phyloP scores from a whole-genome alignment of 2,113 vertebrate genomes.

The Microtus richardsoni region DNA sequence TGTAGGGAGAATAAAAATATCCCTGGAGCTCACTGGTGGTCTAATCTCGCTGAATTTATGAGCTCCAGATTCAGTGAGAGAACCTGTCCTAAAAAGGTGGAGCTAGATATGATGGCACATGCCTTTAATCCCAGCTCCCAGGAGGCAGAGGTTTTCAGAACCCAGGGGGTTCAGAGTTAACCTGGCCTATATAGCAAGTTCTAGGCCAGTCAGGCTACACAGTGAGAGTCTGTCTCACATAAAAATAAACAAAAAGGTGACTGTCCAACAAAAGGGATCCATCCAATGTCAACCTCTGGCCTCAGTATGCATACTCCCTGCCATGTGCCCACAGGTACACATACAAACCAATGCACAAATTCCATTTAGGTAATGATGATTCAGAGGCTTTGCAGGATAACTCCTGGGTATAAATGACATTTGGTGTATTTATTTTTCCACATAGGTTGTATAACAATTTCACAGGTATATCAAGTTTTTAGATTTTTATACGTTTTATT shows the following conservation, averaged over 20 bases:
- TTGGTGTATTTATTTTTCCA: background rate
- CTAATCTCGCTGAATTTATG: background rate
- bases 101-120: background rate
- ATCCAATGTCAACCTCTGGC: background rate
- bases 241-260: background rate
- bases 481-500: background rate
- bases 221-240: background rate
- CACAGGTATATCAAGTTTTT: background rate
- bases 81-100: background rate
- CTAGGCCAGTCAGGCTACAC: background rate
- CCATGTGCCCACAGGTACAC: background rate
- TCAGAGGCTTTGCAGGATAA: background rate
- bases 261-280: background rate
- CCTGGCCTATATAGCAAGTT: background rate
- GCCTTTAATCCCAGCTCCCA: background rate
- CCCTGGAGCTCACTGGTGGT: background rate
- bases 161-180: background rate
- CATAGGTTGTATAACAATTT: background rate
- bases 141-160: background rate
- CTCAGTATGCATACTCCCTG: background rate
- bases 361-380: background rate
- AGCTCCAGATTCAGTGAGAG: background rate
- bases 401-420: background rate
- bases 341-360: background rate
- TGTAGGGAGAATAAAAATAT: background rate